Percentiles rank a stretch among this genome's conserved stretches.
phyloP scores from a whole-genome alignment of 2,888 invertebrate species.

The Crematogaster levior region DNA sequence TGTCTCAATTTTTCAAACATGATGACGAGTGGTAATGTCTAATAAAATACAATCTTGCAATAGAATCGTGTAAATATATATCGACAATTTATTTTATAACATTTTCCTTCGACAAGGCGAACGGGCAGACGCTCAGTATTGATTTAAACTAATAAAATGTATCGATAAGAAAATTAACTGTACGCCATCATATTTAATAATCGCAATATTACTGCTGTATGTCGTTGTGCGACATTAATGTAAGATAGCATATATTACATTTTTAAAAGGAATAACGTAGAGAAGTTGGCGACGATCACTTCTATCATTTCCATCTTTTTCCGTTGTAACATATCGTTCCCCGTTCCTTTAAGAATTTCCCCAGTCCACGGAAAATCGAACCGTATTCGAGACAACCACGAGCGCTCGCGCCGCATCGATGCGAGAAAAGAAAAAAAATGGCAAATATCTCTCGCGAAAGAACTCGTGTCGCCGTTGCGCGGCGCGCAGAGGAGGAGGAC shows the following conservation, averaged over 20 bases:
- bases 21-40: slow-evolving; percentile 18
- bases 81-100: slow-evolving; percentile 40
- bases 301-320: not conserved
- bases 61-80: slow-evolving; percentile 65
- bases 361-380: slow-evolving; percentile 14
- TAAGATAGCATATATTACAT: slow-evolving; percentile 75
- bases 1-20: slow-evolving; percentile 42
- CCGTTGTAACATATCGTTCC: not conserved
- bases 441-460: slow-evolving; percentile 52
- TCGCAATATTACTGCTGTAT: slow-evolving; percentile 66
- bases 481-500: slow-evolving; percentile 30
- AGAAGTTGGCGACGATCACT: not conserved
- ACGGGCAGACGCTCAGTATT: slow-evolving; percentile 56
- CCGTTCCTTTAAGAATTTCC: slow-evolving; percentile 8
- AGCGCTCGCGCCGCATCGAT: not conserved
- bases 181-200: slow-evolving; percentile 61
- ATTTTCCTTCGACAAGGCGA: slow-evolving; percentile 56
- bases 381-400: not conserved
- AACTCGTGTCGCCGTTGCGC: slow-evolving; percentile 19
- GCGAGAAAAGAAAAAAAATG: not conserved
- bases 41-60: slow-evolving; percentile 23
- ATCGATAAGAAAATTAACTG: slow-evolving; percentile 58
- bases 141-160: slow-evolving; percentile 72
- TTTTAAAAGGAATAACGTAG: slow-evolving; percentile 67
- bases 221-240: slow-evolving; percentile 61